A percentile compares a stretch with the other conserved stretches of the same genome.
phyloP scores from a whole-genome alignment of 2,113 vertebrate genomes.

The Macroglossus sobrinus region DNA sequence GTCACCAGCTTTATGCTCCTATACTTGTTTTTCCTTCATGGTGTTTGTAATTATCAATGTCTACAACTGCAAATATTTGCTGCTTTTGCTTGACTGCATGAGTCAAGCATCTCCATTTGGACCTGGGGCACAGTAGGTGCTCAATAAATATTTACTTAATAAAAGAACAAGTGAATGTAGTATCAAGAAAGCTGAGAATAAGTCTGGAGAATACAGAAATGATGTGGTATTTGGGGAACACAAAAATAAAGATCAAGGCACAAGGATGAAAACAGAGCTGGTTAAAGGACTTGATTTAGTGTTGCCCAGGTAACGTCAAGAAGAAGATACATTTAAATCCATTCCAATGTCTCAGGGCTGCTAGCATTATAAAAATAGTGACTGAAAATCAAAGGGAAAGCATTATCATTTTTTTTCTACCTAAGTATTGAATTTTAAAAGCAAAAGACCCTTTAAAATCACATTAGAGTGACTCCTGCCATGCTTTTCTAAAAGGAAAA shows the following conservation, averaged over 20 bases:
- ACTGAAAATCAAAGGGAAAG: slow-evolving; percentile 56
- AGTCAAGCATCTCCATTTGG: neutral
- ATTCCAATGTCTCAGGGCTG: neutral
- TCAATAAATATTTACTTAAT: neutral
- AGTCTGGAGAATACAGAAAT: neutral
- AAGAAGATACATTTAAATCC: neutral
- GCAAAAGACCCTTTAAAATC: slow-evolving; percentile 39
- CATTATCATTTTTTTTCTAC: slow-evolving; percentile 39
- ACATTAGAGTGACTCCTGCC: slow-evolving; percentile 37
- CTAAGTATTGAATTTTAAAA: slow-evolving; percentile 54
- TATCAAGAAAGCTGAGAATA: neutral
- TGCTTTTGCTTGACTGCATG: neutral
- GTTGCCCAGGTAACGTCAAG: neutral
- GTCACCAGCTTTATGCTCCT: neutral
- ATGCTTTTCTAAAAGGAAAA: slow-evolving; percentile 26
- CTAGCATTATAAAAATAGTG: slow-evolving; percentile 51
- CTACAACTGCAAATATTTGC: neutral
- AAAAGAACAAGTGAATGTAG: neutral
- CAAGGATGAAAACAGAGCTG: neutral
- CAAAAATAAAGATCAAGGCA: neutral
- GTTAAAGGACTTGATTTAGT: neutral
- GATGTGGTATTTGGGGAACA: neutral
- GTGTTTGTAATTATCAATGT: neutral
- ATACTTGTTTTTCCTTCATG: neutral
- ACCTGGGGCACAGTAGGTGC: neutral